These are phyloP conservation scores for Narcine bancroftii DNA, from an alignment of 2,113 vertebrate species.

Conservation along the genomic window DNA sequence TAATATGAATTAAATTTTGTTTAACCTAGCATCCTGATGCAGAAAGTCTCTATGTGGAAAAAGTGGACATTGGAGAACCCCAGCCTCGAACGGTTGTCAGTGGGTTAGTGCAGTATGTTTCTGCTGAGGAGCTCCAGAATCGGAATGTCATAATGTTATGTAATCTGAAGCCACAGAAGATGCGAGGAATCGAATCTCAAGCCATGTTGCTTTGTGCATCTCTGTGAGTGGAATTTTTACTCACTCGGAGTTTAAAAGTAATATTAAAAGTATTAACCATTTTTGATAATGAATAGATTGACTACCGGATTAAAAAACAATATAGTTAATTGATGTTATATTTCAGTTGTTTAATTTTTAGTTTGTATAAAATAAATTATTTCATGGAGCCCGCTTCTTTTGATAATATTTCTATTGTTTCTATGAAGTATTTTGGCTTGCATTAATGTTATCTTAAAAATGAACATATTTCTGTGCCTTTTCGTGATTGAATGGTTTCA, in stretches of 20 bases:
- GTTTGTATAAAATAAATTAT: background rate
- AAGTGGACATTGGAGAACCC: conserved; percentile 80
- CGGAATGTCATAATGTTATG: conserved; percentile 81
- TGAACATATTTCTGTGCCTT: background rate
- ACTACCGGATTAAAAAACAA: background rate
- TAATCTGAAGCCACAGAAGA: conserved; percentile 92
- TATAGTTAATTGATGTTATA: background rate
- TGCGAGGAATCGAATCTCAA: conserved; percentile 90
- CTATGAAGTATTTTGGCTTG: background rate
- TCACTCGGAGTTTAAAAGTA: background rate
- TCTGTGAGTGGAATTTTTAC: conserved; percentile 57
- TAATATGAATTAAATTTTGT: background rate
- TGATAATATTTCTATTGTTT: background rate
- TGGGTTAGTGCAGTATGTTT: conserved; percentile 78
- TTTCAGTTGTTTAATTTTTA: background rate
- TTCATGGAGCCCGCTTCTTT: background rate
- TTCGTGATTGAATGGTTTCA: background rate
- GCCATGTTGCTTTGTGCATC: conserved; percentile 92
- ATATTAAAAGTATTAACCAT: no score
- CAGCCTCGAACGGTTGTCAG: conserved; percentile 86
- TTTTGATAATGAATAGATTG: background rate
- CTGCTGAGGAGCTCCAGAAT: conserved; percentile 74
- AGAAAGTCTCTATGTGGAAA: conserved; percentile 83
- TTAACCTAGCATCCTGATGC: conserved; percentile 79
- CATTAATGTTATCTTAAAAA: background rate